These are phyloP conservation scores for Drosophila bocqueti DNA, from an alignment of 1,140 invertebrate genomes.

Conservation along the genomic window DNA sequence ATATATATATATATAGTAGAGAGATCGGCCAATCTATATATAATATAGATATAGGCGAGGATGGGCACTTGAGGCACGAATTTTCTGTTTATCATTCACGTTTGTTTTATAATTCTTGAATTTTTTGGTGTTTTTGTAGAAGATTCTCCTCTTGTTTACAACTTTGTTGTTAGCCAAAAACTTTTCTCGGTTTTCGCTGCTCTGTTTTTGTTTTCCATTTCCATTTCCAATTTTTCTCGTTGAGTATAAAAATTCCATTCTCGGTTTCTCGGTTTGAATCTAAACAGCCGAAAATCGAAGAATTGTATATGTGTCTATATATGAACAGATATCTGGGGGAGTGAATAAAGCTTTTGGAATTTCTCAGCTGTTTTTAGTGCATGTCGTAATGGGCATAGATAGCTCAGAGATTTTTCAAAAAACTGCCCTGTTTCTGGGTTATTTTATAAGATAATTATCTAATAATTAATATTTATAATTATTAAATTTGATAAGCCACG, in stretches of 20 bases:
- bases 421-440: background rate
- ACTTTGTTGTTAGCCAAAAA: constrained; percentile 48
- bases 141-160: constrained; percentile 37
- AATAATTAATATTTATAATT: background rate
- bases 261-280: constrained; percentile 34
- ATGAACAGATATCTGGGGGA: constrained; percentile 7
- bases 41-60: constrained; percentile 18
- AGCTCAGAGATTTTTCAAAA: background rate
- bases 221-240: constrained; percentile 23
- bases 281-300: constrained; percentile 47
- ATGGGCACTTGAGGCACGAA: constrained; percentile 34
- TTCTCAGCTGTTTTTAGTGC: constrained; percentile 42
- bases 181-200: constrained; percentile 14
- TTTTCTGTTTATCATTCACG: constrained; percentile 38
- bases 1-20: constrained; percentile 5
- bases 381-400: constrained; percentile 28
- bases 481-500: background rate
- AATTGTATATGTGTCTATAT: constrained; percentile 1
- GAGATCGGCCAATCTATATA: constrained; percentile 17
- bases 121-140: background rate
- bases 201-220: constrained; percentile 16
- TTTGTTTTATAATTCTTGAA: constrained; percentile 33
- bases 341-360: constrained; percentile 74
- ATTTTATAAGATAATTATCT: too few relatives aligned
- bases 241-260: constrained; percentile 47